Evolutionary conservation across 2,797 vertebrate genomes (phyloP).

Genomic region (Petrocephalus schoutedeni): DNA sequence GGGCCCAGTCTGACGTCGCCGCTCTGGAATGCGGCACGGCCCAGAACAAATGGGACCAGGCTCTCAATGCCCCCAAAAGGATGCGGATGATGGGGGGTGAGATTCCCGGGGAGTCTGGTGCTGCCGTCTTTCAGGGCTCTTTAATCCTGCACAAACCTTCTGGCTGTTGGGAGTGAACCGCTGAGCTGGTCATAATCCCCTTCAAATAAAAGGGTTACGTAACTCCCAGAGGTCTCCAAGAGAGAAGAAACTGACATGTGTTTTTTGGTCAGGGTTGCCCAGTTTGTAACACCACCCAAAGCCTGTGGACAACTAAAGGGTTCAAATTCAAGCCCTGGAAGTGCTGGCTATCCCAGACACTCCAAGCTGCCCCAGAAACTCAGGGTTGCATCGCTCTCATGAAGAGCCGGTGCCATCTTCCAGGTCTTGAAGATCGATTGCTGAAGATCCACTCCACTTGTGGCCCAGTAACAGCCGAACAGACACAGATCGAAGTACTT

Average conservation of each 20-base stretch:
- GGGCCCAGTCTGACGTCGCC: neutral
- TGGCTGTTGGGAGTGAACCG: neutral
- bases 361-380: neutral
- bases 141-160: neutral
- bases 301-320: neutral
- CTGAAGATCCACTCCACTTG: neutral
- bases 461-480: neutral
- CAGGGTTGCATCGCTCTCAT: neutral
- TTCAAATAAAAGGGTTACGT: neutral
- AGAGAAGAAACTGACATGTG: neutral
- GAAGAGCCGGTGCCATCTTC: neutral
- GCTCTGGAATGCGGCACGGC: neutral
- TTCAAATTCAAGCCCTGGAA: neutral
- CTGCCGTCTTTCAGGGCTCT: neutral
- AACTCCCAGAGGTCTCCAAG: neutral
- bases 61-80: neutral
- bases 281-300: neutral
- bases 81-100: neutral
- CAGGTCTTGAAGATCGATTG: neutral
- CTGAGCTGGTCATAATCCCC: neutral
- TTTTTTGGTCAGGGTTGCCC: neutral
- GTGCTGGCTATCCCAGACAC: neutral
- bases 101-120: neutral
- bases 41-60: neutral
- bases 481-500: neutral